Percentiles rank a stretch among this genome's conserved stretches.
Evolutionary conservation across 2,888 invertebrate genomes (phyloP).

Genomic region (Encarsia formosa): DNA sequence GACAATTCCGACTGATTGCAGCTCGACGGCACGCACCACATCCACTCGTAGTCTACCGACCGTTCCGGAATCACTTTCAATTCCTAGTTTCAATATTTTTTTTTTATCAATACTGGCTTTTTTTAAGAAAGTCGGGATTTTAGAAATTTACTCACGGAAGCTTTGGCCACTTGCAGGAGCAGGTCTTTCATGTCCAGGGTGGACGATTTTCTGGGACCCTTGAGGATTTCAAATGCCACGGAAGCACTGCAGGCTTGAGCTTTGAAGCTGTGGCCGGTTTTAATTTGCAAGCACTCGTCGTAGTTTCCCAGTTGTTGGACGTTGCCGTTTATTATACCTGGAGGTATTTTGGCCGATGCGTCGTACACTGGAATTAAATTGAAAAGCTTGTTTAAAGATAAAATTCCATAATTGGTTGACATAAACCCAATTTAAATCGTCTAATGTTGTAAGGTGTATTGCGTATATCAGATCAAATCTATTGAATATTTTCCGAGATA

Average conservation of each 20-base stretch:
- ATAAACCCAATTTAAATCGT: no score
- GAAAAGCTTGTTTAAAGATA: neutral
- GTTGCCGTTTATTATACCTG: conserved; percentile 66
- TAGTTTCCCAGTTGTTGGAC: conserved; percentile 71
- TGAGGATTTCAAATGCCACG: conserved; percentile 46
- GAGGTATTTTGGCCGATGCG: conserved; percentile 68
- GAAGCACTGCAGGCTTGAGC: conserved; percentile 68
- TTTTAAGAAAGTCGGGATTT: neutral
- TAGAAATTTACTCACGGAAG: conserved; percentile 36
- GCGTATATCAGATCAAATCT: no score
- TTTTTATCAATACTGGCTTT: neutral
- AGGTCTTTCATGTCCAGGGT: conserved; percentile 36
- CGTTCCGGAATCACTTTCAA: conserved; percentile 2
- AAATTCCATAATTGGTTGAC: no score
- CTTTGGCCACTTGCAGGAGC: conserved; percentile 33
- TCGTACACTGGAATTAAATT: conserved; percentile 64
- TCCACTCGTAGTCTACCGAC: conserved; percentile 37
- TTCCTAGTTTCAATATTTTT: conserved; percentile 4
- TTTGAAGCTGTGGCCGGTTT: conserved; percentile 52
- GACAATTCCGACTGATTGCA: conserved; percentile 40
- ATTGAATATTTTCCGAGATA: no score
- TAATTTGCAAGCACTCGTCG: conserved; percentile 63
- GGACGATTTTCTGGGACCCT: conserved; percentile 4
- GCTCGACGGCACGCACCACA: conserved; percentile 45
- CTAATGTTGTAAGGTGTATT: no score